Base-by-base conservation (phyloP, 2,888 invertebrate species). In the Steinernema carpocapsae region DNA sequence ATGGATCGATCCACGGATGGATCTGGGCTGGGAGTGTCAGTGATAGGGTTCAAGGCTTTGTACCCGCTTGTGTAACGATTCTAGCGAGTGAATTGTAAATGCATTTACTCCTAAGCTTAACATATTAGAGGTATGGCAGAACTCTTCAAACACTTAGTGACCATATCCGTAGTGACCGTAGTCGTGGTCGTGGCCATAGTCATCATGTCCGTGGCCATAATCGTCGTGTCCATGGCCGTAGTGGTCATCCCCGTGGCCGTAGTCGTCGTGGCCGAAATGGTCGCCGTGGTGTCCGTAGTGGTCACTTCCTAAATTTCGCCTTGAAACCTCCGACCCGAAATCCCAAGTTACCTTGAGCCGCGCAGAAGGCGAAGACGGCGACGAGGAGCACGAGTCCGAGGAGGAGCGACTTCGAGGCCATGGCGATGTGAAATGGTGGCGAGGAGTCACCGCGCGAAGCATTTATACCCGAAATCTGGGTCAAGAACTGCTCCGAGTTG, bases 1-100 rank as follows among this genome's bases (percentile, higher is more conserved):
- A 71, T 26, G 71, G 45, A n/a, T 70, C 74, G 7, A 51, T 74
- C 3, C 70, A 74, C 70, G 74, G 74, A 22, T 74, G 74, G 74
- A 71, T 74, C 19, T 74, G 71, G 74, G 64, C 64, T 14, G 64
- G 32, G 32, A 6, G 32, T 1, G 29, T 12, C 17, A 64, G 64
- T 3, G 64, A 64, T 19, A 64, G n/a, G 17, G 64, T 17, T 6
- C 64, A 64, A 32, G 64, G 64, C 1, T 64, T 64, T 19, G 64
- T 64, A 7, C 64, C 64, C n/a, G 64, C 64, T 4, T 64, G 64
- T 64, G 64, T 64, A 7, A 64, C 64, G 4, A 26, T 64, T 32
- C 64, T 64, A 17, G 64, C 64, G 2, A 64, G 32, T 37, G 64
- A 64, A 26, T 32, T 64, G 29, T 64, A 17, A 64, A 32, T 26